These are phyloP conservation scores for Busseola fusca DNA, from an alignment of 2,888 invertebrate genomes.

Conservation along the genomic window DNA sequence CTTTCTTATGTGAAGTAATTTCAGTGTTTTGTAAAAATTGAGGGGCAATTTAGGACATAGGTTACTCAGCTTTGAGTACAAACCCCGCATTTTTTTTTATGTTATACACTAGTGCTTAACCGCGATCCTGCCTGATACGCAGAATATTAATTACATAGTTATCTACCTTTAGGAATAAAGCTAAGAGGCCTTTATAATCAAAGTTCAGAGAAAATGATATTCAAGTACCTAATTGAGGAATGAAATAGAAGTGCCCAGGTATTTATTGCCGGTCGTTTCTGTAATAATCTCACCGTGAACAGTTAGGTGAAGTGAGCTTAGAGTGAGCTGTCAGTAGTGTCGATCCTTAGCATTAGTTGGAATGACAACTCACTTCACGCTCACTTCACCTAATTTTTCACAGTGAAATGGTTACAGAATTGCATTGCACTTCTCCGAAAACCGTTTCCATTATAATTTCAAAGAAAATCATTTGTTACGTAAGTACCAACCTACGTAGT, in stretches of 20 bases:
- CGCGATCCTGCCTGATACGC: no score
- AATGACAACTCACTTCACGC: no score
- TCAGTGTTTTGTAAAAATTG: background rate
- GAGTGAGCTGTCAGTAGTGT: no score
- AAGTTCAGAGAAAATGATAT: background rate
- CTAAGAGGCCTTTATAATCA: background rate
- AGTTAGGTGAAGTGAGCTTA: no score
- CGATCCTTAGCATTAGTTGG: no score
- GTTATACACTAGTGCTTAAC: no score
- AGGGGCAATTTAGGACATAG: background rate
- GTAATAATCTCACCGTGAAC: no score
- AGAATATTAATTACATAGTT: background rate
- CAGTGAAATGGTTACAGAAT: no score
- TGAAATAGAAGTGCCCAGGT: background rate
- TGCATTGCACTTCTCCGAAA: background rate
- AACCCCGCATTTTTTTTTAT: no score
- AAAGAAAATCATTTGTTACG: no score
- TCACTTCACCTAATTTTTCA: no score
- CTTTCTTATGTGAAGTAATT: background rate
- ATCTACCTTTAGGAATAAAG: background rate
- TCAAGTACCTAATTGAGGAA: background rate
- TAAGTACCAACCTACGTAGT: background rate
- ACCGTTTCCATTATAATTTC: slow-evolving; percentile 3
- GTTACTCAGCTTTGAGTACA: background rate
- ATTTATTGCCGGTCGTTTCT: no score